Conservation (phyloP, 2,797 vertebrate species). For the Sebastes trivittatus region DNA sequence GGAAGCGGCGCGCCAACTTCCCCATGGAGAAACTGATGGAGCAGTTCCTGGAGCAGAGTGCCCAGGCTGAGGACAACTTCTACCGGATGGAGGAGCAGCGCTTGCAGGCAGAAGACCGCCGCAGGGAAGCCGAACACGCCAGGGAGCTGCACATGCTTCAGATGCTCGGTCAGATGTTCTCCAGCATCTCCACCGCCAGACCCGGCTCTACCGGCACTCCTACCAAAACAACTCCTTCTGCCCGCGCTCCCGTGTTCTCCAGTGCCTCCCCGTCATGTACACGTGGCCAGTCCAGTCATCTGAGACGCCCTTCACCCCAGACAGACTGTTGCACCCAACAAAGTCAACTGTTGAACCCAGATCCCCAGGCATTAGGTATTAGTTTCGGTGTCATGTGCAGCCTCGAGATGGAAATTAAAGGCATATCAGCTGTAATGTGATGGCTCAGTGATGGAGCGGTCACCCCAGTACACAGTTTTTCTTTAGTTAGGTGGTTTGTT, state of each 20-base stretch:
- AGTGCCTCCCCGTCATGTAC: constrained; percentile 64
- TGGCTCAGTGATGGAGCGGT: not conserved
- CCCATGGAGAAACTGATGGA: constrained; percentile 93
- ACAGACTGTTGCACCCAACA: constrained; percentile 65
- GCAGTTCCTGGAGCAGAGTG: constrained; percentile 91
- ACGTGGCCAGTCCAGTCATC: constrained; percentile 75
- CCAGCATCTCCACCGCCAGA: constrained; percentile 79
- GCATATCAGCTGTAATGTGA: constrained; percentile 13
- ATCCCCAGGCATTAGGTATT: constrained; percentile 72
- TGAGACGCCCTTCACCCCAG: constrained; percentile 54
- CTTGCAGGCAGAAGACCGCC: constrained; percentile 88
- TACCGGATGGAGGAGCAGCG: constrained; percentile 91
- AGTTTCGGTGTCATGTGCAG: constrained; percentile 35
- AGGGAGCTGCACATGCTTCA: constrained; percentile 92
- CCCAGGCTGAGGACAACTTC: constrained; percentile 90
- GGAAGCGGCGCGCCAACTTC: constrained; percentile 86
- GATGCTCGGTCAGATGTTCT: constrained; percentile 93
- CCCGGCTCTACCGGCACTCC: constrained; percentile 69
- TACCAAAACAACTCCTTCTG: constrained; percentile 32
- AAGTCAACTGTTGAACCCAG: constrained; percentile 51
- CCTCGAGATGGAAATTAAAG: constrained; percentile 23
- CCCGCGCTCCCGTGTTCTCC: constrained; percentile 69
- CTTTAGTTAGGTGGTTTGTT: not conserved
- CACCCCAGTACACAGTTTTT: not conserved
- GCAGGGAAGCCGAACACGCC: constrained; percentile 87